A percentile compares a stretch with the other conserved stretches of the same genome.
Evolutionary conservation across 2,113 vertebrate genomes (phyloP).

Genomic region (Ibidorhyncha struthersii): DNA sequence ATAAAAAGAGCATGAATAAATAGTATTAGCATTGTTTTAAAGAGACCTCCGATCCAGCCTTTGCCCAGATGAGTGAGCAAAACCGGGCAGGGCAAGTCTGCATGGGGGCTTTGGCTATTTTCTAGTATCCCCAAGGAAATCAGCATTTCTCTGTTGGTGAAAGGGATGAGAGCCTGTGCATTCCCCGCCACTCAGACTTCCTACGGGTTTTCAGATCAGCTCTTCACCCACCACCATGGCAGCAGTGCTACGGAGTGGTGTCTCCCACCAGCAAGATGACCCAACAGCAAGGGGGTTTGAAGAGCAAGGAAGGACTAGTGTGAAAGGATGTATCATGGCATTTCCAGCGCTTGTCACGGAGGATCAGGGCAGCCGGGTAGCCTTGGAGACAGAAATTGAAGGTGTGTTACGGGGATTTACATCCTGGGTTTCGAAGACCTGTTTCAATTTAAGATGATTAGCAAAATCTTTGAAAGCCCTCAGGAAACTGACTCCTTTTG

Average conservation of each 20-base stretch:
- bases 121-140: background rate
- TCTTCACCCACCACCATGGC: background rate
- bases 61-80: background rate
- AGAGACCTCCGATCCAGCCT: background rate
- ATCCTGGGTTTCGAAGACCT: conserved; percentile 17
- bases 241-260: background rate
- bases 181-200: background rate
- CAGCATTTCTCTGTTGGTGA: background rate
- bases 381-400: conserved; percentile 51
- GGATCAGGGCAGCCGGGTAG: conserved; percentile 35
- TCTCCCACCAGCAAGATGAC: fast-evolving
- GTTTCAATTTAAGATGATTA: conserved; percentile 53
- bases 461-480: conserved; percentile 31
- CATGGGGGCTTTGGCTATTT: background rate
- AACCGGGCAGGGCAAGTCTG: background rate
- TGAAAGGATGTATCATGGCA: background rate
- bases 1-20: background rate
- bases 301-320: background rate
- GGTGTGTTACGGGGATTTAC: conserved; percentile 45
- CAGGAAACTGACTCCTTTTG: conserved; percentile 26
- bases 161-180: background rate
- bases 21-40: background rate
- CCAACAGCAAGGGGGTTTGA: background rate
- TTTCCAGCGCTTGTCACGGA: conserved; percentile 23
- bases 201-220: background rate